Evolutionary conservation across 2,888 invertebrate genomes (phyloP).

Genomic region (Folsomia candida): DNA sequence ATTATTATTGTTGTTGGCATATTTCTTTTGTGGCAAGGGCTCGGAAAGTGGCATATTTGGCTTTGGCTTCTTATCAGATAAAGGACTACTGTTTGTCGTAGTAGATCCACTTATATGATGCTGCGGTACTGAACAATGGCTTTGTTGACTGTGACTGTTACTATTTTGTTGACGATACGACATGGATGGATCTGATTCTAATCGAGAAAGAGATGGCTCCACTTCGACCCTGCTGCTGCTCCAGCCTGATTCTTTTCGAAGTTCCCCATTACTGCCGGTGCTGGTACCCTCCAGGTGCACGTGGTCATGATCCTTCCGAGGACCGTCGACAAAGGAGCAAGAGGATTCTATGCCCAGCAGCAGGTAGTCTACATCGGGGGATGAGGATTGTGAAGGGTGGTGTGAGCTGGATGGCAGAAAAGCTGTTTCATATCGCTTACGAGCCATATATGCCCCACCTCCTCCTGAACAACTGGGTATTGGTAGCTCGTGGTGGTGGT

Average conservation of each 20-base stretch:
- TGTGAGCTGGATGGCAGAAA: constrained; percentile 46
- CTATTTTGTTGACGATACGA: constrained; percentile 35
- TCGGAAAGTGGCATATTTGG: constrained; percentile 45
- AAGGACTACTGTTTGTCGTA: constrained; percentile 41
- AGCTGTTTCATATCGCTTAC: constrained; percentile 50
- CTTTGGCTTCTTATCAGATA: constrained; percentile 33
- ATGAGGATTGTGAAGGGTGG: constrained; percentile 33
- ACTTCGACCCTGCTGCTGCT: constrained; percentile 21
- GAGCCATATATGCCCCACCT: constrained; percentile 45
- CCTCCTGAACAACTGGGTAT: constrained; percentile 15
- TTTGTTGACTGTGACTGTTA: constrained; percentile 8
- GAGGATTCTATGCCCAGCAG: constrained; percentile 43
- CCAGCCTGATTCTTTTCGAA: neutral
- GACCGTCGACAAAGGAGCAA: constrained; percentile 31
- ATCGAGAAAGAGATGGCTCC: too few relatives aligned
- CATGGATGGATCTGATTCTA: constrained; percentile 54
- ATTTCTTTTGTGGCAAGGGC: constrained; percentile 45
- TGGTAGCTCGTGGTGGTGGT: neutral
- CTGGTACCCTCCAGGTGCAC: too few relatives aligned
- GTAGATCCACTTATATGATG: constrained; percentile 30
- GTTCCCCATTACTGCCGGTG: neutral
- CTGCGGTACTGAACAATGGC: neutral
- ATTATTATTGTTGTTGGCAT: constrained; percentile 28
- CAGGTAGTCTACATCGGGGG: constrained; percentile 47
- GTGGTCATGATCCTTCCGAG: constrained; percentile 12